Evolutionary conservation across 2,797 vertebrate genomes (phyloP), one percentile per base, ranked within the genome.

Genomic region (Lophotriccus pileatus): DNA sequence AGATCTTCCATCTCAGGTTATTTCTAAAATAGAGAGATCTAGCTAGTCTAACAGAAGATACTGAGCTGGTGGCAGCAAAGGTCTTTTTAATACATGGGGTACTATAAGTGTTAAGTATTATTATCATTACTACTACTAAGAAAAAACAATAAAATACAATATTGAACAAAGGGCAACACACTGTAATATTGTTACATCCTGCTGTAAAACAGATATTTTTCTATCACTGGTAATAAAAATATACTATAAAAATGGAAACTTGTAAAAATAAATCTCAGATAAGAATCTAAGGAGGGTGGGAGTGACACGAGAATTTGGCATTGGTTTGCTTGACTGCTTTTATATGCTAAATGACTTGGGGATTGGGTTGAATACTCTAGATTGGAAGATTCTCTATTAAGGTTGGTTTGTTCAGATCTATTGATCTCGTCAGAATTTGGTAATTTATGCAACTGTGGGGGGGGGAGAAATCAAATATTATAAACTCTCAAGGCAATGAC

Each of bases 261-360:
- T 62, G 25, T 64, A 75, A 95, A 94, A 94, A 93, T 79, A 90
- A 87, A 88, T 93, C 30, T 81, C 52, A 74, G 47, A 18, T 59
- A 84, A 86, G 23, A 80, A 80, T 41, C 46, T 60, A 84, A 87
- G n/a, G 17, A 81, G 73, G 34, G 64, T 72, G 16, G 46, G n/a
- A 73, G 53, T 46, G 50, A 76, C 60, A 55, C 2, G 46, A 89
- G 79, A 95, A 93, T 95, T 34, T 81, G 50, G 20, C 63, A 72
- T 6, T 72, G 27, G 53, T 92, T 90, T 84, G 53, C 75, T 75
- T 94, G 79, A 90, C 78, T 84, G 55, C 46, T 94, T 95, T 90
- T 62, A 90, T 62, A 90, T 73, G 79, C 62, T 92, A 93, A 95
- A 94, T 89, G 70, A 53, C 76, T 80, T 49, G 10, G 46, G 69